phyloP scores from a whole-genome alignment of 2,797 vertebrate genomes.

The Microhierax caerulescens region DNA sequence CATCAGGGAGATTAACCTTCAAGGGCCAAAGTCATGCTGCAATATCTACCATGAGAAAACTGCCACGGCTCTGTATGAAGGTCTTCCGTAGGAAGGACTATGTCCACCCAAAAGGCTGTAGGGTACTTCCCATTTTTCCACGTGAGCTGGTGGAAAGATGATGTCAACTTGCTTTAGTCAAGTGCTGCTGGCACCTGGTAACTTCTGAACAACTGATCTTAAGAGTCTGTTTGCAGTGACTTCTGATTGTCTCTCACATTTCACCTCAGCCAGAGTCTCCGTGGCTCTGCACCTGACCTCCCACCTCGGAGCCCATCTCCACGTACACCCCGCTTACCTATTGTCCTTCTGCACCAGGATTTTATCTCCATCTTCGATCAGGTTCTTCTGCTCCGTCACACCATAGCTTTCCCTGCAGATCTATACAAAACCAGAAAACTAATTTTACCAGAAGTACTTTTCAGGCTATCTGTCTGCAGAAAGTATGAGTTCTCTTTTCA shows the following conservation, averaged over 20 bases:
- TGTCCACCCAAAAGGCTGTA: not conserved
- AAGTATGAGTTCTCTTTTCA: not conserved
- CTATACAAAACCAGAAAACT: conserved; percentile 68
- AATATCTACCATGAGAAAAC: not conserved
- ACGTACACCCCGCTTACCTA: conserved; percentile 74
- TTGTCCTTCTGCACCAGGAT: conserved; percentile 88
- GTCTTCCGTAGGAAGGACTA: not conserved
- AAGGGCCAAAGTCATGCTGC: not conserved
- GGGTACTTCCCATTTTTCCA: not conserved
- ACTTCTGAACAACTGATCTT: not conserved
- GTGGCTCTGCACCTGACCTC: not conserved
- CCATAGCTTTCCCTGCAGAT: conserved; percentile 95
- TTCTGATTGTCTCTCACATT: not conserved
- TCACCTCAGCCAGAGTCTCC: not conserved
- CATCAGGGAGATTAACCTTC: not conserved
- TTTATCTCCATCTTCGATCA: conserved; percentile 88
- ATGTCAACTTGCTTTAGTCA: not conserved
- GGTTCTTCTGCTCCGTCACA: conserved; percentile 88
- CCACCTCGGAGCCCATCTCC: not conserved
- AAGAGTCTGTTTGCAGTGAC: not conserved
- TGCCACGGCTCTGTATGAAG: not conserved
- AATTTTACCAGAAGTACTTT: not conserved
- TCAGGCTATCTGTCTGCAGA: not conserved
- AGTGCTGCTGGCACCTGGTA: not conserved
- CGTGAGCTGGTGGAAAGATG: not conserved